Base-by-base conservation (phyloP, 2,113 vertebrate species). In the Toxotes jaculatrix region DNA sequence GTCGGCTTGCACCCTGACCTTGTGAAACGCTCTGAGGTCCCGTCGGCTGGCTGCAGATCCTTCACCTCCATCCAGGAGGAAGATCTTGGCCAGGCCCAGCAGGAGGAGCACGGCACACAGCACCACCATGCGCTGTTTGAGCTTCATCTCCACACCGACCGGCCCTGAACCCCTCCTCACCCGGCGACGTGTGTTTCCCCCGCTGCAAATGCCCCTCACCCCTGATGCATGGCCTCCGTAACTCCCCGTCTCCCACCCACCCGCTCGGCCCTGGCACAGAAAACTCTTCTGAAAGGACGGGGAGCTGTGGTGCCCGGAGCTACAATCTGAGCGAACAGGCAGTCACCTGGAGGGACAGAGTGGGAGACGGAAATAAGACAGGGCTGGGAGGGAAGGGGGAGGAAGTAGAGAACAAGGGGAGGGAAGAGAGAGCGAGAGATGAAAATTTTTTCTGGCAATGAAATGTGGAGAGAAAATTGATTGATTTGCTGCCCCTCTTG, bases 21-120 rank as follows among this genome's bases (percentile, higher is more conserved):
- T 97, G 57, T 97, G 97, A 80, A 99, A 99, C 0, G 98, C 95
- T 8, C 96, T 95, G 91, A 98, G 97, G 94, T 99, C 98, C 80
- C 98, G 95, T 1, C 98, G 96, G 88, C 96, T 97, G 74, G 98
- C 95, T 0, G 96, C 97, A 2, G 98, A 98, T 0, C 98, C 96
- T 84, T 99, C 98, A 59, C 98, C 94, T 89, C 98, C 98, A 86
- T 99, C 98, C 77, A 99, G 94, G 87, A 99, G 95, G 93, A 99
- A 98, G 85, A 99, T 97, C 94, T 99, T 99, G 76, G 97, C 98
- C 92, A 99, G 96, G 89, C 98, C 98, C 84, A 99, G 97, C 93
- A 99, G 97, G 91, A 99, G 96, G 0, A 99, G 96, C 63, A 98
- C 96, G 79, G 97, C 96, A 82, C 96, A 97, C 91, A 99, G 92